Evolutionary conservation across 2,113 vertebrate species (phyloP), one percentile per base, ranked within the genome.

Genomic region (Tragulus kanchil): DNA sequence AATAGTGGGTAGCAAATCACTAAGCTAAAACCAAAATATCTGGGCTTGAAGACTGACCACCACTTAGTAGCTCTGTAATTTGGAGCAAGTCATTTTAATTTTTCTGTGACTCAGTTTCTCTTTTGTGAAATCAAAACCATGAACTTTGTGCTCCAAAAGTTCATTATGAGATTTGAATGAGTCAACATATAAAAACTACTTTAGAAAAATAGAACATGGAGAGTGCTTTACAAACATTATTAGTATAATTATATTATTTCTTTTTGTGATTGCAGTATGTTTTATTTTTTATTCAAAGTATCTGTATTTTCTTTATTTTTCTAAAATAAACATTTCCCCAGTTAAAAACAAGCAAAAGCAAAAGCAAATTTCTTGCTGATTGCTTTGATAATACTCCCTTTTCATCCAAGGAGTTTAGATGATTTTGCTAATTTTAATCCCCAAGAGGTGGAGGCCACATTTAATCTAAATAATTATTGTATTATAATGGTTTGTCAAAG

Each of bases 401-500:
- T 64, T 90, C 21, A 89, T 82, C 21, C 19, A 58, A 90, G 8
- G 4, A 87, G 7, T 26, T 11, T 21, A 56, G 19, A 73, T 94
- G 1, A 82, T 65, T 95, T 93, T 89, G n/a, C 21, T 67, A 79
- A 92, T 86, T 91, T 89, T 86, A 67, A 78, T 73, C 23, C 45
- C n/a, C 31, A 65, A 92, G n/a, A 89, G 26, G 8, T 54, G 1
- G 54, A 94, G 13, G 3, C 2, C 8, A 48, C 2, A 59, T 56
- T 91, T 96, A 86, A 71, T 90, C 15, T 69, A 85, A 94, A 85
- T 61, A 77, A 85, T 75, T 62, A 73, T 10, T 36, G 50, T 59
- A 71, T 78, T 52, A 93, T 67, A 93, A 42, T 81, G 50, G n/a
- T 96, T 71, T 28, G 85, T 94, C 31, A 92, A 48, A 89, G 13